phyloP scores from a whole-genome alignment of 2,888 invertebrate species.

The Gymnocheta viridis region DNA sequence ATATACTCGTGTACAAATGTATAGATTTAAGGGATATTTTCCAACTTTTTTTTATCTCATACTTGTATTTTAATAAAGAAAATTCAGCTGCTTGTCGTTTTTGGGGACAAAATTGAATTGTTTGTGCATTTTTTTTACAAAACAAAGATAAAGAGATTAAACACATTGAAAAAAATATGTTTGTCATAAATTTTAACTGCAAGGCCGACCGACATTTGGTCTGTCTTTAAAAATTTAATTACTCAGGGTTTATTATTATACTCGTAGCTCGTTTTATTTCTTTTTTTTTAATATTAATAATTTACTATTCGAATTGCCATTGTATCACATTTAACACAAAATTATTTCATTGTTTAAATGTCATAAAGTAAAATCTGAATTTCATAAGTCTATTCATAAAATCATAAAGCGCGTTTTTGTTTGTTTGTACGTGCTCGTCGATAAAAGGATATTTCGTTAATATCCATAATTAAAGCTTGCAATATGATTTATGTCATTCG shows the following conservation, averaged over 20 bases:
- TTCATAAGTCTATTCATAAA: neutral
- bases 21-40: no score
- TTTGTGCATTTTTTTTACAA: neutral
- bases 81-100: neutral
- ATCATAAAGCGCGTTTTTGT: neutral
- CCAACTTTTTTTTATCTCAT: neutral
- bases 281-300: neutral
- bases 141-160: neutral
- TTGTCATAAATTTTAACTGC: neutral
- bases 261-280: neutral
- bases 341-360: neutral
- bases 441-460: conserved; percentile 33
- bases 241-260: neutral
- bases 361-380: neutral
- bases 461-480: neutral
- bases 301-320: neutral
- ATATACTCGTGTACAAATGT: neutral
- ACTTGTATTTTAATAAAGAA: no score
- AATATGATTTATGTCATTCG: conserved; percentile 21
- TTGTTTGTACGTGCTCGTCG: conserved; percentile 28
- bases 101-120: neutral
- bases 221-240: neutral
- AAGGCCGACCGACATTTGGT: neutral
- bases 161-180: no score
- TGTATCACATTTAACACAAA: neutral